Conservation (phyloP, 2,888 invertebrate genomes). For the Synergus itoensis region DNA sequence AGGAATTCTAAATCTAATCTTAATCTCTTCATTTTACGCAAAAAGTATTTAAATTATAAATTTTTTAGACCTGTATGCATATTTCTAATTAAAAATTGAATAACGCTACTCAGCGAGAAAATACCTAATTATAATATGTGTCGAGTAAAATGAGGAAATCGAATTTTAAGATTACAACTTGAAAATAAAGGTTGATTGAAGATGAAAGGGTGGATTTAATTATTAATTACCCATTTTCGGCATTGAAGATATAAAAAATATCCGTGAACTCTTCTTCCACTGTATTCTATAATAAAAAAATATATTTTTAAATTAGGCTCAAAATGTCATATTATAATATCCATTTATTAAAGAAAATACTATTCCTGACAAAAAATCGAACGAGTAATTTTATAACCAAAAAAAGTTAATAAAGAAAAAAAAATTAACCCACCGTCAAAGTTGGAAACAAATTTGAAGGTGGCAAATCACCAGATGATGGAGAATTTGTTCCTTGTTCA, state of each 20-base stretch:
- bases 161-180: no score
- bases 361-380: background rate
- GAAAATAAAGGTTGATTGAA: background rate
- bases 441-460: constrained; percentile 17
- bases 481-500: background rate
- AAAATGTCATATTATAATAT: no score
- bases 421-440: constrained; percentile 7
- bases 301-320: background rate
- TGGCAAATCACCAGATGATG: background rate
- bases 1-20: no score
- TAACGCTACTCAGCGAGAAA: no score
- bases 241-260: background rate
- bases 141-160: no score
- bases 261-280: background rate
- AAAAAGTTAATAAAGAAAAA: background rate
- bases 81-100: no score
- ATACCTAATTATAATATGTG: no score
- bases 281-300: background rate
- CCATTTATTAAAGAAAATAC: no score
- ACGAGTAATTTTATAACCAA: background rate
- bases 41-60: no score
- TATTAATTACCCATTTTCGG: constrained; percentile 11
- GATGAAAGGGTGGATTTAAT: background rate
- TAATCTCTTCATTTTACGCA: no score
- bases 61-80: no score